Evolutionary conservation across 2,113 vertebrate genomes (phyloP).

Genomic region (Aramus guarauna): DNA sequence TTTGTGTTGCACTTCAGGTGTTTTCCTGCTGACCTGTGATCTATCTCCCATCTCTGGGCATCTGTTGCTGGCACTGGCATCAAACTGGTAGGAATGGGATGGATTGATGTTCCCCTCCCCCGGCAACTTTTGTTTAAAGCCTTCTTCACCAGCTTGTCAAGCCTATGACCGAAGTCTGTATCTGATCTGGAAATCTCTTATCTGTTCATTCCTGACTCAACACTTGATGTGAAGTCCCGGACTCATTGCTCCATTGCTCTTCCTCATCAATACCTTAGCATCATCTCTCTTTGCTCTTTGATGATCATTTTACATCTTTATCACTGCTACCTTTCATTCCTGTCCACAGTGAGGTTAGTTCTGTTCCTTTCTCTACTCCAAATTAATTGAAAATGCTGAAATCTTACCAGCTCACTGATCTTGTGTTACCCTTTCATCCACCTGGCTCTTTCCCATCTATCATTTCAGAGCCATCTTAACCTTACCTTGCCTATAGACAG

Average conservation of each 20-base stretch:
- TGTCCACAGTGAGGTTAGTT: not conserved
- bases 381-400: not conserved
- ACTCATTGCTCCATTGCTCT: not conserved
- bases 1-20: too few relatives aligned
- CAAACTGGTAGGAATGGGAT: too few relatives aligned
- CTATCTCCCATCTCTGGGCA: too few relatives aligned
- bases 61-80: too few relatives aligned
- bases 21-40: too few relatives aligned
- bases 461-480: not conserved
- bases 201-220: not conserved
- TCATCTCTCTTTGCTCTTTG: not conserved
- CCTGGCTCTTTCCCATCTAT: not conserved
- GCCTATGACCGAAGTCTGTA: not conserved
- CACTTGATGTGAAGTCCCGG: not conserved
- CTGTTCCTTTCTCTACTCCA: not conserved
- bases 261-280: not conserved
- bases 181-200: not conserved
- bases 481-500: not conserved
- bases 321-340: not conserved
- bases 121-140: too few relatives aligned
- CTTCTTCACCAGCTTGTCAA: too few relatives aligned
- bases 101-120: too few relatives aligned
- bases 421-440: not conserved
- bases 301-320: not conserved
- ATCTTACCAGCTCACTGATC: not conserved